These are phyloP conservation scores for Leptodactylus fuscus DNA, from an alignment of 2,113 vertebrate species.

Conservation along the genomic window DNA sequence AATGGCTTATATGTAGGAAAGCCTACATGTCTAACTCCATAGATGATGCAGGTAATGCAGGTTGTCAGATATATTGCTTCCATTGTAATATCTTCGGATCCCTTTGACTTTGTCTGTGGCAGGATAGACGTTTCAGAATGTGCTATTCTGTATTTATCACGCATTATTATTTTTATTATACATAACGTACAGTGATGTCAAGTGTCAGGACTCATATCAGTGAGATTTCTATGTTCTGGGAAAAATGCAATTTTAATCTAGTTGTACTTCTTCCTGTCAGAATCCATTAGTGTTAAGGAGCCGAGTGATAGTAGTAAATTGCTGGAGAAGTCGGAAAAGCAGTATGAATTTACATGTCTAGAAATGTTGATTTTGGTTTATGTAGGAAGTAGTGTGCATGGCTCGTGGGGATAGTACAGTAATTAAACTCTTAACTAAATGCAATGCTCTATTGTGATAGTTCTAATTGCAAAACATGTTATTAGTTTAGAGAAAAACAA, in stretches of 20 bases:
- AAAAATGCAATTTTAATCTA: conserved; percentile 49
- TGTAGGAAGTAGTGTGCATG: conserved; percentile 34
- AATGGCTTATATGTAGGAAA: neutral
- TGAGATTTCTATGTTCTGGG: conserved; percentile 39
- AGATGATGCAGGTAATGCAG: neutral
- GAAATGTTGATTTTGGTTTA: conserved; percentile 37
- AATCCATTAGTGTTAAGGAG: conserved; percentile 35
- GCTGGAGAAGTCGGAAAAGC: conserved; percentile 26
- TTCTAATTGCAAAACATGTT: conserved; percentile 39
- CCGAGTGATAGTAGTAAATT: conserved; percentile 32
- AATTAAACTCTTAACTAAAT: conserved; percentile 46
- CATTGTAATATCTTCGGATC: neutral
- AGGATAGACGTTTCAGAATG: neutral
- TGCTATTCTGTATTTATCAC: conserved; percentile 45
- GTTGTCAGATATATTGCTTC: neutral
- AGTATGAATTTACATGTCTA: conserved; percentile 43
- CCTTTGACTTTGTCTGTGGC: neutral
- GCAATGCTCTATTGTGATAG: conserved; percentile 41
- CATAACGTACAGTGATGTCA: conserved; percentile 42
- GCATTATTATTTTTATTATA: conserved; percentile 26
- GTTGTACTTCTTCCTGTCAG: conserved; percentile 39
- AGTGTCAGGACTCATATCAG: conserved; percentile 18
- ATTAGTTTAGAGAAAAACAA: conserved; percentile 39
- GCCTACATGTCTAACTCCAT: neutral
- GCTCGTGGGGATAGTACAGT: conserved; percentile 27